phyloP scores from a whole-genome alignment of 1,140 invertebrate genomes.

The Trichonephila clavata region DNA sequence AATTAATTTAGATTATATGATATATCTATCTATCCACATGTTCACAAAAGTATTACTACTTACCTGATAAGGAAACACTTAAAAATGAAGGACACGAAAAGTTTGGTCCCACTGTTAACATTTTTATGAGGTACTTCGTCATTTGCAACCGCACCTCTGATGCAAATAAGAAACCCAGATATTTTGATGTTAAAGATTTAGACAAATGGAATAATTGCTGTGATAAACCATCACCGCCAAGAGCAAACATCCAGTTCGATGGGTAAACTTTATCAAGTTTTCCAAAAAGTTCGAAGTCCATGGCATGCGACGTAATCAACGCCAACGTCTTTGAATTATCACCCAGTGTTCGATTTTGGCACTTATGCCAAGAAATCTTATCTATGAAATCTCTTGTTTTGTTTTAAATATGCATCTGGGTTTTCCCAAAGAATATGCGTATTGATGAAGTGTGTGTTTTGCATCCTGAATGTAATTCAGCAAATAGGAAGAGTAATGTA shows the following conservation, averaged over 20 bases:
- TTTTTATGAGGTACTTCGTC: not conserved
- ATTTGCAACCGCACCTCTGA: not conserved
- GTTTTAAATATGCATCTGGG: conserved; percentile 1
- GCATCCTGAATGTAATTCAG: too few relatives aligned
- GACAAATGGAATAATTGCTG: not conserved
- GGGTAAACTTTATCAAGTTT: conserved; percentile 38
- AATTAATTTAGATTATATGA: too few relatives aligned
- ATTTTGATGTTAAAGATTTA: not conserved
- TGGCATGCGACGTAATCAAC: not conserved
- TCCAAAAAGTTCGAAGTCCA: conserved; percentile 27
- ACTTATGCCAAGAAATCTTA: not conserved
- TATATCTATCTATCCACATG: too few relatives aligned
- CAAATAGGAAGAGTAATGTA: too few relatives aligned
- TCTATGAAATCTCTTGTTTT: not conserved
- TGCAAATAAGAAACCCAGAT: not conserved
- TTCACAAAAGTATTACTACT: not conserved
- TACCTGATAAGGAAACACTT: not conserved
- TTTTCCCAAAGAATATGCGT: not conserved
- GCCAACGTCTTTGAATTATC: conserved; percentile 20
- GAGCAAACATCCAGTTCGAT: conserved; percentile 14
- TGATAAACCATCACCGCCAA: conserved; percentile 17
- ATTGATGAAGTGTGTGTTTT: too few relatives aligned
- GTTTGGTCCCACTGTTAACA: not conserved
- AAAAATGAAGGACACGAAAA: not conserved
- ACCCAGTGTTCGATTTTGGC: conserved; percentile 9